phyloP scores from a whole-genome alignment of 2,888 invertebrate species.

The Sarcophaga rosellei region DNA sequence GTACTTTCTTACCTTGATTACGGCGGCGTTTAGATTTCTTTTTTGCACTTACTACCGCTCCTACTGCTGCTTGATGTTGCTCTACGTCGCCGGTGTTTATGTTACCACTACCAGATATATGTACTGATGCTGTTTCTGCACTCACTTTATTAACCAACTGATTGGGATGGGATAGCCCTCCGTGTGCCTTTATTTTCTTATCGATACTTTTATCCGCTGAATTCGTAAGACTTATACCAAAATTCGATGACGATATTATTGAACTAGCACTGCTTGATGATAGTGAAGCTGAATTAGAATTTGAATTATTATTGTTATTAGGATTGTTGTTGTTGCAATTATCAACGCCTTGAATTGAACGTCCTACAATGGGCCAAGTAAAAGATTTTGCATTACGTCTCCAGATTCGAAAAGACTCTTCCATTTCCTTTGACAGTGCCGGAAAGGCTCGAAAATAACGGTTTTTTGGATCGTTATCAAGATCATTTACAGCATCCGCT shows the following conservation, averaged over 20 bases:
- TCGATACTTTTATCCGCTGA: constrained; percentile 50
- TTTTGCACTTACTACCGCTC: constrained; percentile 72
- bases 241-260: constrained; percentile 70
- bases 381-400: constrained; percentile 74
- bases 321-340: constrained; percentile 68
- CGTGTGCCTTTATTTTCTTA: constrained; percentile 45
- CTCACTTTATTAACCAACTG: constrained; percentile 61
- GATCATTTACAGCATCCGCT: constrained; percentile 66
- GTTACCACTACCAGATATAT: constrained; percentile 5
- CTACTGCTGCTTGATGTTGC: constrained; percentile 64
- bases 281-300: constrained; percentile 65
- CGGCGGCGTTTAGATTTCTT: constrained; percentile 77
- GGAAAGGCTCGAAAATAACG: constrained; percentile 91
- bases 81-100: constrained; percentile 25
- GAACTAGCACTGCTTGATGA: constrained; percentile 74
- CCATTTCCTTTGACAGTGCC: constrained; percentile 83
- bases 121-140: constrained; percentile 25
- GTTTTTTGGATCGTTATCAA: constrained; percentile 85
- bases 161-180: background rate
- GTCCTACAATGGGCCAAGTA: constrained; percentile 75
- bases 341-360: constrained; percentile 64
- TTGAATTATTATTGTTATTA: constrained; percentile 68
- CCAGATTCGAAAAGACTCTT: constrained; percentile 74
- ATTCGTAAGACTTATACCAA: constrained; percentile 24
- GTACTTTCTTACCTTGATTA: constrained; percentile 73